Evolutionary conservation across 2,797 vertebrate species (phyloP), one percentile per base, ranked within the genome.

Genomic region (Coilia nasus): DNA sequence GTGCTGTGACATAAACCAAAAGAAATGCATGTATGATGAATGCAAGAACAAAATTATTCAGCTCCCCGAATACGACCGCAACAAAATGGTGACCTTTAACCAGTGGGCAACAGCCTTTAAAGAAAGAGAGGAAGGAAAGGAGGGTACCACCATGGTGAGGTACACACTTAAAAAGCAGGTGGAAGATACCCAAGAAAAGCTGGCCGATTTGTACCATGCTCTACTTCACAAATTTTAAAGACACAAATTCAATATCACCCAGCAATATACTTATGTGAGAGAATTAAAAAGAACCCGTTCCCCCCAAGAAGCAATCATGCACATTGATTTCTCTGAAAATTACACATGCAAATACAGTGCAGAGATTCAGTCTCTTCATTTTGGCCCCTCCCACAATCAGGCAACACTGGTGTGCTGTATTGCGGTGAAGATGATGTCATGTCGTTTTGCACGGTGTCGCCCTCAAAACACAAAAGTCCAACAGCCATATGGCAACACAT

Each of bases 341-440:
- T 46, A 87, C 31, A 10, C 17, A n/a, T 87, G 85, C 19, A 83
- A 87, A 64, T 87, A 60, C 81, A 59, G 35, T 25, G 4, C 85
- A 80, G 85, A 85, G 50, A 85, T 86, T 59, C 83, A 88, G 46
- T 44, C 71, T 10, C 46, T 85, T 3, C 83, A 85, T 35, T 86
- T 88, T n/a, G 82, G 83, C 14, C 71, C 83, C 81, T 86, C 87
- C 71, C 83, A 84, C n/a, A 83, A 86, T 47, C 85, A 86, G 46
- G 87, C 85, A 14, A 71, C 46, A 15, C 44, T 0, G 84, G 84
- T 78, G 82, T 84, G 10, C 62, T 84, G 35, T 41, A 41, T 41
- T 41, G 35, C 5, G 35, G 35, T 41, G 35, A 41, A 41, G 35
- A 41, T 41, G 35, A 41, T 41, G 35, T 41, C 35, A 41, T 41